These are phyloP conservation scores for Mesocricetus auratus DNA, from an alignment of 2,113 vertebrate genomes.

Conservation along the genomic window DNA sequence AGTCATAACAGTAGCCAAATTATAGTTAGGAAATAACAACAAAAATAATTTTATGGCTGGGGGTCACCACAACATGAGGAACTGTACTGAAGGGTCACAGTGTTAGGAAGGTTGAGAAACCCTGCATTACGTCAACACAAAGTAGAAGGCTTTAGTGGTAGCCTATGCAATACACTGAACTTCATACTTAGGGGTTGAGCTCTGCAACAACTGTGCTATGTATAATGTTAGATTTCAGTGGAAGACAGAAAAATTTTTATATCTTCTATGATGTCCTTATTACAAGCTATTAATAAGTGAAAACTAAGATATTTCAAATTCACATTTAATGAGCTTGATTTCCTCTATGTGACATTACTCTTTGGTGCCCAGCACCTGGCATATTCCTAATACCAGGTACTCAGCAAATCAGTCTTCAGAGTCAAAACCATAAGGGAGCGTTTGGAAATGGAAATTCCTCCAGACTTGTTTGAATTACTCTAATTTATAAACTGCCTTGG, in stretches of 20 bases:
- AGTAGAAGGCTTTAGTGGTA: neutral
- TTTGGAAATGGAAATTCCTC: neutral
- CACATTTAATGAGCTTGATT: neutral
- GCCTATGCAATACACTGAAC: neutral
- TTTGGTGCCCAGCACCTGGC: neutral
- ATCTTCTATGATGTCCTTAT: conserved; percentile 36
- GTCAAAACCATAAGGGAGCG: neutral
- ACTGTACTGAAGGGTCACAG: neutral
- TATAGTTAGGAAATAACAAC: neutral
- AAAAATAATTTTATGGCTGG: neutral
- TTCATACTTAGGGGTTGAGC: neutral
- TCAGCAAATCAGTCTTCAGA: neutral
- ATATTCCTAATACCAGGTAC: neutral
- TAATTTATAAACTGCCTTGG: neutral
- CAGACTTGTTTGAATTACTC: neutral
- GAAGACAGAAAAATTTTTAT: neutral
- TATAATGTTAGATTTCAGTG: neutral
- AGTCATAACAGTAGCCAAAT: neutral
- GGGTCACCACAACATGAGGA: neutral
- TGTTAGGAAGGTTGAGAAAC: neutral
- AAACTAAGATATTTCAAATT: conserved; percentile 10
- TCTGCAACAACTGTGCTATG: neutral
- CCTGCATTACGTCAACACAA: conserved; percentile 23
- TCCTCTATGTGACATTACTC: neutral
- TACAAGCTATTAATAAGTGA: conserved; percentile 17